Percentiles rank a stretch among this genome's conserved stretches.
Conservation (phyloP, 1,140 invertebrate species). For the Caenorhabditis brenneri region DNA sequence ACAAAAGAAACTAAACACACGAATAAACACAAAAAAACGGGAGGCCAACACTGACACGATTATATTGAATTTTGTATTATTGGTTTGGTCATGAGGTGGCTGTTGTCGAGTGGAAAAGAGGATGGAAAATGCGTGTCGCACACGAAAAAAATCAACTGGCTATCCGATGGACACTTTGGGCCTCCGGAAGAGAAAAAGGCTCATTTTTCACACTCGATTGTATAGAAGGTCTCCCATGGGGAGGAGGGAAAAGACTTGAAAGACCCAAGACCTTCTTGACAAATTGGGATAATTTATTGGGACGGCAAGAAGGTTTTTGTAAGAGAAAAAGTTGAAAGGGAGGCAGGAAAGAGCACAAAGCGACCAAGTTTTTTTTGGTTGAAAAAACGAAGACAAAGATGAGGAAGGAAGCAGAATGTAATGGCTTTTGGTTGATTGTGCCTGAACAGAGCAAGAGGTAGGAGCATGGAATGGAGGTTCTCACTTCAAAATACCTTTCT, state of each 20-base stretch:
- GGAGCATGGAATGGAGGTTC: not conserved
- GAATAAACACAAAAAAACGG: not conserved
- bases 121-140: not conserved
- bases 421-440: not conserved
- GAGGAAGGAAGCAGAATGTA: not conserved
- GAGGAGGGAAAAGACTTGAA: not conserved
- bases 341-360: not conserved
- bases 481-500: no score
- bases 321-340: not conserved
- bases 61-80: slow-evolving; percentile 35
- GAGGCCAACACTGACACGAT: not conserved
- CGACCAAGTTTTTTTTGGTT: no score
- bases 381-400: not conserved
- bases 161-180: not conserved
- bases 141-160: slow-evolving; percentile 3
- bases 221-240: slow-evolving; percentile 34
- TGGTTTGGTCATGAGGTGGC: not conserved
- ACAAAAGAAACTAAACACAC: not conserved
- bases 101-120: not conserved
- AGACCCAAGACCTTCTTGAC: slow-evolving; percentile 27
- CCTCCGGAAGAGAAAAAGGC: slow-evolving; percentile 31
- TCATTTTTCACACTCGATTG: slow-evolving; percentile 42
- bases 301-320: not conserved
- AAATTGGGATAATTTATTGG: slow-evolving; percentile 44
- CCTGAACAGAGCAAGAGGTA: not conserved